These are phyloP conservation scores for Ceratotherium simum DNA, from an alignment of 2,113 vertebrate species.

Conservation along the genomic window DNA sequence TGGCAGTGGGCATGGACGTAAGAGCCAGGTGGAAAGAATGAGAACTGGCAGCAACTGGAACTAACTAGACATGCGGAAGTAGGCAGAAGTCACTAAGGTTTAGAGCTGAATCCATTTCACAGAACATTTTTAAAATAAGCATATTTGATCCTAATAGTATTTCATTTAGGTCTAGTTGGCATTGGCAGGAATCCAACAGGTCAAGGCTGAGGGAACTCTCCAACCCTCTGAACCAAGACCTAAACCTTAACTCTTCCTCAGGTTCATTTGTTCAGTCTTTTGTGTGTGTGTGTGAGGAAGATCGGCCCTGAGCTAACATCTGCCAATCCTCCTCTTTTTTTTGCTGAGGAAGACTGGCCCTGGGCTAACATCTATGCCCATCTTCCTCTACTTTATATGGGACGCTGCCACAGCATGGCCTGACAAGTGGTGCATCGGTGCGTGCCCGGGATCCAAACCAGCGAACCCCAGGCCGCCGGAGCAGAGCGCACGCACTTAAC, in stretches of 20 bases:
- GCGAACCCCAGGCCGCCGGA: no score
- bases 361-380: no score
- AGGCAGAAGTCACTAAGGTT: not conserved
- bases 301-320: no score
- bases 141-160: not conserved
- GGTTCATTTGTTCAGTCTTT: not conserved
- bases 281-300: no score
- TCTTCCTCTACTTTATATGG: no score
- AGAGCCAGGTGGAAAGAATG: not conserved
- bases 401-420: no score
- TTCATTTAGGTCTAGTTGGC: not conserved
- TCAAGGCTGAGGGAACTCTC: not conserved
- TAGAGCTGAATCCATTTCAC: no score
- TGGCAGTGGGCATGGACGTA: accelerated
- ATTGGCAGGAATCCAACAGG: not conserved
- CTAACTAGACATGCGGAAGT: accelerated
- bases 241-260: not conserved
- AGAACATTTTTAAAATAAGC: not conserved
- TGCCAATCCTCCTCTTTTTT: no score
- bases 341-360: no score
- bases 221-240: not conserved
- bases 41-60: not conserved
- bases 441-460: no score
- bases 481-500: no score
- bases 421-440: no score